These are phyloP conservation scores for Polymixis flavicincta DNA, from an alignment of 2,888 invertebrate species.

Conservation along the genomic window DNA sequence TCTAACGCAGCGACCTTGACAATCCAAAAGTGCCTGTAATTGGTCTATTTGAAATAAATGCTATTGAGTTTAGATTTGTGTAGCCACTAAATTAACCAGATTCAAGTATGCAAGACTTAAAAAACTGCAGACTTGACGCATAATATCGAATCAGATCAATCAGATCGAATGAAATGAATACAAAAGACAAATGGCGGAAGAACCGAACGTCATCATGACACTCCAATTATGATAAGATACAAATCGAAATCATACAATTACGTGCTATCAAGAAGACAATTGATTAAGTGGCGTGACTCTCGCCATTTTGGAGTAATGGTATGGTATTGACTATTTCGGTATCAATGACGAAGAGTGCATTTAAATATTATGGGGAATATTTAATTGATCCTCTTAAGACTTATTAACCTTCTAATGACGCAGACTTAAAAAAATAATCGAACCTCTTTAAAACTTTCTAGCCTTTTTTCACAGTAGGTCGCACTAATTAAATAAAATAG, in stretches of 20 bases:
- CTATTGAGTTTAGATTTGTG: no score
- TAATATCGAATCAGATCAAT: neutral
- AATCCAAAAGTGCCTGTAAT: no score
- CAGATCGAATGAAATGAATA: conserved; percentile 18
- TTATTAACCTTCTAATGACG: neutral
- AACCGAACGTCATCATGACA: conserved; percentile 12
- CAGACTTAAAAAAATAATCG: no score
- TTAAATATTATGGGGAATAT: neutral
- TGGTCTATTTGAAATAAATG: no score
- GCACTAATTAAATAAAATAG: no score
- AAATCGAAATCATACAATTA: conserved; percentile 28
- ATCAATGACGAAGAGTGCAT: neutral
- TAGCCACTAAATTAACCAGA: neutral
- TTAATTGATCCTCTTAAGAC: neutral
- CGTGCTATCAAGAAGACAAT: conserved; percentile 13
- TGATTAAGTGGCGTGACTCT: conserved; percentile 16
- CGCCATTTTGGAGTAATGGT: neutral
- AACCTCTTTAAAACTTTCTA: no score
- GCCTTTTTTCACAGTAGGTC: no score
- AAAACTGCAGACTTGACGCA: neutral
- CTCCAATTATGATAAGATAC: conserved; percentile 31
- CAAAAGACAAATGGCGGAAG: conserved; percentile 7
- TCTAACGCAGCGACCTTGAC: no score
- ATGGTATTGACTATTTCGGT: neutral
- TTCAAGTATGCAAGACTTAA: neutral